Conservation (phyloP, 2,797 vertebrate genomes). For the Helarctos malayanus region DNA sequence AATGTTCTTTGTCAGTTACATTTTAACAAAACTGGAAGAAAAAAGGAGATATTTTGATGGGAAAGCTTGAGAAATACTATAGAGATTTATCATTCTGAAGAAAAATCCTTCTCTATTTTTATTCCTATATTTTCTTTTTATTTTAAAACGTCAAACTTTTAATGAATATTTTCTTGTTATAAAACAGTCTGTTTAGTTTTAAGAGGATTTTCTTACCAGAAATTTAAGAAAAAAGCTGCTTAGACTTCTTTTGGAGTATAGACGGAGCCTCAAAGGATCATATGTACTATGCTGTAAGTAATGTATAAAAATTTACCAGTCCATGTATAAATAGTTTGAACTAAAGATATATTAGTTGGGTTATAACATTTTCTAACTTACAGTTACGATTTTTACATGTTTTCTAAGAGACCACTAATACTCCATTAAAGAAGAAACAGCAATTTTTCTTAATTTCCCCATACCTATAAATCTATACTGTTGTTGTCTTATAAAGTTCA, state of each 20-base stretch:
- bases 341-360: constrained; percentile 22
- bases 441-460: constrained; percentile 19
- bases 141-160: constrained; percentile 5
- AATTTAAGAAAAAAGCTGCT: constrained; percentile 66
- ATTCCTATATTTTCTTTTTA: background rate
- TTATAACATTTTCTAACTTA: constrained; percentile 53
- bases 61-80: background rate
- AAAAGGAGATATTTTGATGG: background rate
- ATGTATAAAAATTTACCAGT: background rate
- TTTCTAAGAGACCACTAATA: constrained; percentile 34
- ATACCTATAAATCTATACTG: background rate
- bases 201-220: constrained; percentile 57
- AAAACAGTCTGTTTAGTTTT: constrained; percentile 14
- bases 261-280: constrained; percentile 58
- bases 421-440: background rate
- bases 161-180: background rate
- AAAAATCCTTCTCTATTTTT: constrained; percentile 22
- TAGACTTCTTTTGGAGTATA: constrained; percentile 29
- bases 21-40: background rate
- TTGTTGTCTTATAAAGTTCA: constrained; percentile 24
- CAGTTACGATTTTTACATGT: background rate
- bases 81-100: background rate
- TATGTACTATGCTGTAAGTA: background rate
- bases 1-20: background rate
- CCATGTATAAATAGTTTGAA: background rate